A percentile compares a stretch with the other conserved stretches of the same genome.
phyloP scores from a whole-genome alignment of 2,113 vertebrate species.

The Cromileptes altivelis region DNA sequence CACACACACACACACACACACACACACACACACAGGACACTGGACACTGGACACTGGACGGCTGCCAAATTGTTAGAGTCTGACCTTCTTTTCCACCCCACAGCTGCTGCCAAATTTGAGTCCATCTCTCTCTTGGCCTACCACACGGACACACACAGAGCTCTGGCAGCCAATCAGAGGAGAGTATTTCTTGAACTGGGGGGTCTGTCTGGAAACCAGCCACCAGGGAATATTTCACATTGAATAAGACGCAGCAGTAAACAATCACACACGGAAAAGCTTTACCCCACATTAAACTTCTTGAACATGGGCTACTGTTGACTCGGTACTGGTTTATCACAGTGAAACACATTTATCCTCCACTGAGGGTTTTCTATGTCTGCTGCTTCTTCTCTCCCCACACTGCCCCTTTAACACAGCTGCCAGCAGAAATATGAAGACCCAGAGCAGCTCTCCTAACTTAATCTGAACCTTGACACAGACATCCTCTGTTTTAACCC shows the following conservation, averaged over 20 bases:
- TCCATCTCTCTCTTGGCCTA: slow-evolving; percentile 59
- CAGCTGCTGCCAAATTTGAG: slow-evolving; percentile 77
- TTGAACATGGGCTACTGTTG: slow-evolving; percentile 22
- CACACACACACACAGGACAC: slow-evolving; percentile 34
- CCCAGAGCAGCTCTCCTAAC: neutral
- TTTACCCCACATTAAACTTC: slow-evolving; percentile 11
- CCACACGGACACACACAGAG: slow-evolving; percentile 44
- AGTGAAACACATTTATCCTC: slow-evolving; percentile 51
- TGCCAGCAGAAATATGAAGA: slow-evolving; percentile 39
- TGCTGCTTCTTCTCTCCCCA: slow-evolving; percentile 3
- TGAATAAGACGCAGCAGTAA: slow-evolving; percentile 45
- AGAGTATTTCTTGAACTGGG: slow-evolving; percentile 39
- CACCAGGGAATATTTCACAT: slow-evolving; percentile 55
- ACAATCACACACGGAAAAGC: slow-evolving; percentile 45
- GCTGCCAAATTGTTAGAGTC: slow-evolving; percentile 62
- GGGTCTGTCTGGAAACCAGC: slow-evolving; percentile 45
- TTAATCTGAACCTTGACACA: slow-evolving; percentile 49
- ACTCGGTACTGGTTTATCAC: slow-evolving; percentile 52
- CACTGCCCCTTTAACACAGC: slow-evolving; percentile 26
- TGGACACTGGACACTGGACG: slow-evolving; percentile 42
- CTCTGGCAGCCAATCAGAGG: slow-evolving; percentile 56
- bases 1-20: slow-evolving; percentile 34
- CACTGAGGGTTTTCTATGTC: neutral
- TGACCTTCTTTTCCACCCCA: slow-evolving; percentile 77
- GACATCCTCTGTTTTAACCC: slow-evolving; percentile 45